Evolutionary conservation across 2,888 invertebrate species (phyloP), one percentile per base, ranked within the genome.

Genomic region (Orchestes rusci): DNA sequence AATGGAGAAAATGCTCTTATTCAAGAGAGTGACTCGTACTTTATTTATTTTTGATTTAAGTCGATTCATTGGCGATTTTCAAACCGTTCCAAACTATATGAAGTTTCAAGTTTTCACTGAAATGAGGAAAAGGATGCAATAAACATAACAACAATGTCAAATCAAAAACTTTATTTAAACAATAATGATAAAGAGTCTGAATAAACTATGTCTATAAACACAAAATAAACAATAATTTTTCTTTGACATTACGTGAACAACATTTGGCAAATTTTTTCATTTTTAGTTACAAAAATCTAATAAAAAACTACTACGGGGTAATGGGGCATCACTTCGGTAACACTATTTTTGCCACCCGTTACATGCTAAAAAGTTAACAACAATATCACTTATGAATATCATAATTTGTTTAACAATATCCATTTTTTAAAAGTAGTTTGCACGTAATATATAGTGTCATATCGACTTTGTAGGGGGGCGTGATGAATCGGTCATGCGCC

Each of bases 301-400:
- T n/a, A n/a, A n/a, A n/a, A n/a, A n/a, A n/a, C n/a, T n/a, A n/a
- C n/a, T n/a, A n/a, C n/a, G n/a, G n/a, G n/a, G n/a, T n/a, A n/a
- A n/a, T n/a, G n/a, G n/a, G n/a, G n/a, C n/a, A n/a, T n/a, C n/a
- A n/a, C n/a, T n/a, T n/a, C n/a, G n/a, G n/a, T n/a, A n/a, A n/a
- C n/a, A 35, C 15, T 27, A 23, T 29, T 18, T 19, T 38, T 36
- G 12, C 8, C 28, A 43, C 28, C 29, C 23, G 23, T 23, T 10
- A 39, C 27, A 27, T 39, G 18, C 39, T 35, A 45, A 18, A 30
- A 30, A 39, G 27, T 35, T 36, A 45, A 36, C 31, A 45, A 45
- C 40, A 45, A 40, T 45, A 45, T 45, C 45, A 45, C 45, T 35
- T 45, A 32, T 32, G 45, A 45, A 45, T 45, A 45, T 45, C 45